phyloP scores from a whole-genome alignment of 1,140 invertebrate genomes.

The Trichonephila clavata region DNA sequence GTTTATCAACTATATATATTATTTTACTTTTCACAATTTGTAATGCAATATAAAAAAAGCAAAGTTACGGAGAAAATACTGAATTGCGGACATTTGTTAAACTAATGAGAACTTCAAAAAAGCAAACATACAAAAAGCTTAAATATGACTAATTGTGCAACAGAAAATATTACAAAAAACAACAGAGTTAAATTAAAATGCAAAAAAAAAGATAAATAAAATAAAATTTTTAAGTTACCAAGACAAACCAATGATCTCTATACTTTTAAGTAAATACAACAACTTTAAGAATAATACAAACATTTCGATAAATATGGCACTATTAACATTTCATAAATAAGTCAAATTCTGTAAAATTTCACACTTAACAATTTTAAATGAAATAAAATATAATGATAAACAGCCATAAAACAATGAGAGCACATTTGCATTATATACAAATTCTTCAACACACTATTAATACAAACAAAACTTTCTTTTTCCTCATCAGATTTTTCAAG shows the following conservation, averaged over 20 bases:
- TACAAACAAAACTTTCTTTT: neutral
- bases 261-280: neutral
- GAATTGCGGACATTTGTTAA: neutral
- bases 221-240: neutral
- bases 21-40: too few species aligned
- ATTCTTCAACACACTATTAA: neutral
- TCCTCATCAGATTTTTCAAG: neutral
- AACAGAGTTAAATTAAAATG: neutral
- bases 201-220: neutral
- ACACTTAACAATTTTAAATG: neutral
- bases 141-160: too few species aligned
- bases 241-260: neutral
- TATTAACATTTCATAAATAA: neutral
- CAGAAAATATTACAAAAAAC: neutral
- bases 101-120: neutral
- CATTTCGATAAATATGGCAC: slow-evolving; percentile 16
- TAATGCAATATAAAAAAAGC: too few species aligned
- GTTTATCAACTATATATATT: too few species aligned
- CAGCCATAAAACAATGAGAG: neutral
- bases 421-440: neutral
- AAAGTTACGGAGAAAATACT: too few species aligned
- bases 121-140: neutral
- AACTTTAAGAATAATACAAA: neutral
- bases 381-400: neutral
- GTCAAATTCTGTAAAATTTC: neutral